Evolutionary conservation across 2,113 vertebrate species (phyloP).

Genomic region (Lophotis ruficrista): DNA sequence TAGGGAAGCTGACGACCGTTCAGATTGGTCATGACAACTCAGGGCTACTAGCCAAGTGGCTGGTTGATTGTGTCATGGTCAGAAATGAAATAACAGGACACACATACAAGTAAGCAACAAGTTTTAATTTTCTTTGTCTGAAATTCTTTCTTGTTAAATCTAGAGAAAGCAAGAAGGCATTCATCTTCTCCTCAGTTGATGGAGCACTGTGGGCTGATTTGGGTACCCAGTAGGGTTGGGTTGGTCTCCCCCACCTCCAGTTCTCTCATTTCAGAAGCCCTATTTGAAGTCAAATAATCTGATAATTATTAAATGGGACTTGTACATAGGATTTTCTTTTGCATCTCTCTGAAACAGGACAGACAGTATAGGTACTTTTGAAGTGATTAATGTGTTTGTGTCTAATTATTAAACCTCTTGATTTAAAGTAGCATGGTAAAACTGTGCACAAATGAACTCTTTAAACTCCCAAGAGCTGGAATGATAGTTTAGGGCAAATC

Average conservation of each 20-base stretch:
- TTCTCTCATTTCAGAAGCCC: not conserved
- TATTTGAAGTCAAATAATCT: not conserved
- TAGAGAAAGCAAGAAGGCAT: not conserved
- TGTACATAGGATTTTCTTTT: not conserved
- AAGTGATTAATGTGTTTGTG: not conserved
- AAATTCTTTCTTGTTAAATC: not conserved
- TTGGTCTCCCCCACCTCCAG: not conserved
- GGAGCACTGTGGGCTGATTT: not conserved
- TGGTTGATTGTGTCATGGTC: slow-evolving; percentile 97
- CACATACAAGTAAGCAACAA: slow-evolving; percentile 89
- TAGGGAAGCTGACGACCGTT: slow-evolving; percentile 94
- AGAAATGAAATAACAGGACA: slow-evolving; percentile 97
- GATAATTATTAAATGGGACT: not conserved
- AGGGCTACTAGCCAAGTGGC: slow-evolving; percentile 95
- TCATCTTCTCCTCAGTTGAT: not conserved
- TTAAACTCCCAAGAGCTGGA: not conserved
- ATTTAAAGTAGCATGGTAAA: not conserved
- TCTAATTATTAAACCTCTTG: not conserved
- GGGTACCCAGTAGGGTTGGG: not conserved
- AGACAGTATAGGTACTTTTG: not conserved
- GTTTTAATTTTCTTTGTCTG: slow-evolving; percentile 21
- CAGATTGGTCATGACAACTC: slow-evolving; percentile 98
- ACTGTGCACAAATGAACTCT: not conserved
- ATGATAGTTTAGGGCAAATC: not conserved
- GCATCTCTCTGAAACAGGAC: not conserved